Conservation (phyloP, 1,140 invertebrate genomes). For the Halesus radiatus region DNA sequence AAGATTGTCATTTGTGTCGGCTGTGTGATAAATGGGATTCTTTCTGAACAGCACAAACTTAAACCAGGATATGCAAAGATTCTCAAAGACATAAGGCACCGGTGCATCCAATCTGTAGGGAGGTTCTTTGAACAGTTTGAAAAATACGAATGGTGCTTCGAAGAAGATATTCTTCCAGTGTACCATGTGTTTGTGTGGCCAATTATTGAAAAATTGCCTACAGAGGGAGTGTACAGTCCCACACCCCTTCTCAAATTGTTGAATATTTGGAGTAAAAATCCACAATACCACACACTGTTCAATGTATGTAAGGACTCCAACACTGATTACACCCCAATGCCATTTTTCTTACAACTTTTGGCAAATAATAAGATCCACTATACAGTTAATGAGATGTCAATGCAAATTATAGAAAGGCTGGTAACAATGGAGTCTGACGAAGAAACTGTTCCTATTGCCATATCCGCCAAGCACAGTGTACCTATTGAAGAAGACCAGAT, state of each 20-base stretch:
- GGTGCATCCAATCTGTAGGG: conserved; percentile 73
- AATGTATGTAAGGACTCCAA: conserved; percentile 72
- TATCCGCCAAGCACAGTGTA: conserved; percentile 62
- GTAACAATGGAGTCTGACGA: conserved; percentile 76
- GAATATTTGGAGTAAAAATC: conserved; percentile 81
- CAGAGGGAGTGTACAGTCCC: conserved; percentile 87
- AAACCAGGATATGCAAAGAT: conserved; percentile 74
- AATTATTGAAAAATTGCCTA: conserved; percentile 79
- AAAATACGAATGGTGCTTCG: conserved; percentile 78
- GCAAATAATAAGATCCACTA: conserved; percentile 75
- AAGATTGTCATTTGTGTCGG: conserved; percentile 81
- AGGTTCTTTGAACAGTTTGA: conserved; percentile 88
- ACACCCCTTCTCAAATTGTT: conserved; percentile 87
- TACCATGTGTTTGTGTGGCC: conserved; percentile 88
- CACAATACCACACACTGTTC: conserved; percentile 81
- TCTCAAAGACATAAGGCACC: conserved; percentile 78
- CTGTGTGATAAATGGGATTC: conserved; percentile 73
- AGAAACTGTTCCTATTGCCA: conserved; percentile 63
- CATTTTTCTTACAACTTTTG: conserved; percentile 79
- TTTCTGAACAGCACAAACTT: conserved; percentile 71
- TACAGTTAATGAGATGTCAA: conserved; percentile 78
- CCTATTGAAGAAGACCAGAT: conserved; percentile 57
- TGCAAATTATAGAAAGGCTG: conserved; percentile 86
- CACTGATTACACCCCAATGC: conserved; percentile 71
- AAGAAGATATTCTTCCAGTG: conserved; percentile 80